Evolutionary conservation across 2,113 vertebrate genomes (phyloP), one percentile per base, ranked within the genome.

Genomic region (Tiliqua scincoides): DNA sequence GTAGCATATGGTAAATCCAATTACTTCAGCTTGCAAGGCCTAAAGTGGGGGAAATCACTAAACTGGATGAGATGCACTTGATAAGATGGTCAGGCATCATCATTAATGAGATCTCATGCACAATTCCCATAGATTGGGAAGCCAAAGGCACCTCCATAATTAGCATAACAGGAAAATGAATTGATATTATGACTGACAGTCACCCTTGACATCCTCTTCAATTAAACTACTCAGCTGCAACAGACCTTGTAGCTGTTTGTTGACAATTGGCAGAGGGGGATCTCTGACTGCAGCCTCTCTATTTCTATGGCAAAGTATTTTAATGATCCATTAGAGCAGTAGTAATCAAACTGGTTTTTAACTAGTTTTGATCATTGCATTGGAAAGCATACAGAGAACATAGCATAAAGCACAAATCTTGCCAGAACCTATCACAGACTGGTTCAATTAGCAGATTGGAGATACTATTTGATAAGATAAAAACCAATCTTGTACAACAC

Each of bases 81-180:
- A 85, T 78, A 82, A 67, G 40, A 67, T 72, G 7, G 48, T 76
- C 40, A n/a, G 67, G 5, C 2, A 86, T 73, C 83, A 70, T 90
- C 15, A 21, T 85, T 78, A 81, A 73, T 78, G 27, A 77, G 52
- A 82, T 3, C 14, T 0, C 1, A n/a, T 67, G 84, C 57, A 54
- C 83, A 82, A 59, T 65, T 76, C 85, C 62, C 70, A 30, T 30
- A 54, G 23, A 73, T 54, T 68, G 15, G n/a, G 72, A 68, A 72
- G 43, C 83, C 0, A 0, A 79, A 79, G 73, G 63, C 5, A 0
- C 70, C 32, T 35, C 1, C 79, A 83, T 73, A 82, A 88, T 9
- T 79, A 87, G 35, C 43, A 48, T 25, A 85, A 32, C 43, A 86
- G 77, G 2, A 14, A 82, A 21, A 76, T 59, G 30, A 8, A 21